phyloP scores from a whole-genome alignment of 2,888 invertebrate species.

The Ennomos fuscantarius region DNA sequence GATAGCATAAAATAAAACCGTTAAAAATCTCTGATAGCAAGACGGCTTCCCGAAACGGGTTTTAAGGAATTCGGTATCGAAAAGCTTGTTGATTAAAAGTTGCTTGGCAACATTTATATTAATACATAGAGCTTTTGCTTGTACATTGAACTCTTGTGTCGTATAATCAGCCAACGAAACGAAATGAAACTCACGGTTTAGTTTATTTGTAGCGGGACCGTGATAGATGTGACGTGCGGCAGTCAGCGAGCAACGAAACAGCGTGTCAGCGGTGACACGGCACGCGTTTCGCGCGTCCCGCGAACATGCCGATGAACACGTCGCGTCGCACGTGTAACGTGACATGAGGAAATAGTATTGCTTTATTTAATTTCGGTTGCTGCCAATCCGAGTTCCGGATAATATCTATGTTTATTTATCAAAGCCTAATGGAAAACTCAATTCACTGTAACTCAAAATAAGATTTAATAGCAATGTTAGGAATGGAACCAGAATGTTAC shows the following conservation, averaged over 20 bases:
- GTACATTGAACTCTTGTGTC: not conserved
- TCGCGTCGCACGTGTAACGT: conserved; percentile 63
- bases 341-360: conserved; percentile 75
- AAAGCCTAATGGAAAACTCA: conserved; percentile 13
- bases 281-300: conserved; percentile 6
- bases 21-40: conserved; percentile 62
- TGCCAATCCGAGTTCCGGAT: conserved; percentile 46
- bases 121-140: no score
- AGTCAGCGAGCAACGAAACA: conserved; percentile 31
- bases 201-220: conserved; percentile 16
- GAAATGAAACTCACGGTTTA: conserved; percentile 16
- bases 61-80: conserved; percentile 37
- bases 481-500: no score
- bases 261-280: conserved; percentile 32
- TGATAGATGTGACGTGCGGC: conserved; percentile 30
- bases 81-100: conserved; percentile 29
- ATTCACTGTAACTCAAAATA: conserved; percentile 1
- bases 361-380: conserved; percentile 68
- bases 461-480: not conserved
- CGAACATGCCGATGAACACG: conserved; percentile 63
- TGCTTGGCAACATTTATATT: conserved; percentile 3
- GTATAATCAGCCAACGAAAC: conserved; percentile 22
- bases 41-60: conserved; percentile 45
- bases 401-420: conserved; percentile 37
- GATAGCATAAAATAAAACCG: conserved; percentile 74